These are phyloP conservation scores for Chalcosyrphus nemorum DNA, from an alignment of 2,888 invertebrate species.

Conservation along the genomic window DNA sequence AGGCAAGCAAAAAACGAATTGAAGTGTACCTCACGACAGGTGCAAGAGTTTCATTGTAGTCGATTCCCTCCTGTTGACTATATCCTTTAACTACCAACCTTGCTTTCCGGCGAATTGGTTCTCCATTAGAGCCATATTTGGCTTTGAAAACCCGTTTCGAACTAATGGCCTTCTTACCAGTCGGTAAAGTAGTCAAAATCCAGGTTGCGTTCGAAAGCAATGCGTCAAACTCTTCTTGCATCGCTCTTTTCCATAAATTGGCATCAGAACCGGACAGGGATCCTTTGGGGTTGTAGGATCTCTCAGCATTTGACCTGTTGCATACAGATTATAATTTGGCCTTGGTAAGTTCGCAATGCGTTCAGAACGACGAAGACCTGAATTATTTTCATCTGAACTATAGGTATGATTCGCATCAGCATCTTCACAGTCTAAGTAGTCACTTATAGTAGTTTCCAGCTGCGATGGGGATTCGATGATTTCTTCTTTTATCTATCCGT, in stretches of 20 bases:
- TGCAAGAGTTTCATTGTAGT: too few species aligned
- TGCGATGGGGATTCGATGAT: neutral
- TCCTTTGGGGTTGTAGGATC: slow-evolving; percentile 1
- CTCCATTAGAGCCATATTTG: too few species aligned
- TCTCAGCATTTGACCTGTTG: neutral
- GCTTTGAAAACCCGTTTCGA: too few species aligned
- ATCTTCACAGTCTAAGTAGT: slow-evolving; percentile 27
- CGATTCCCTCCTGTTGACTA: too few species aligned
- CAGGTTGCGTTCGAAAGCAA: neutral
- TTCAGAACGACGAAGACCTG: too few species aligned
- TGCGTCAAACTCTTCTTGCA: neutral
- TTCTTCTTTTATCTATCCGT: slow-evolving; percentile 19
- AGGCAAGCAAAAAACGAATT: slow-evolving; percentile 34
- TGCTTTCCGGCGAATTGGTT: too few species aligned
- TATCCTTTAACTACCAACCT: too few species aligned
- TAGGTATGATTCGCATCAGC: neutral
- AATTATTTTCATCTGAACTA: slow-evolving; percentile 22
- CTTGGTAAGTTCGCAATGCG: neutral
- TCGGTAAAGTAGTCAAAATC: neutral
- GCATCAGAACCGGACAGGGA: neutral
- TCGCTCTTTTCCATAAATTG: neutral
- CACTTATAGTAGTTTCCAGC: slow-evolving; percentile 8
- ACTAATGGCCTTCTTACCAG: too few species aligned
- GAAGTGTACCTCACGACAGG: too few species aligned
- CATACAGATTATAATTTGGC: slow-evolving; percentile 21